Evolutionary conservation across 2,888 invertebrate species (phyloP).

Genomic region (Heteropelma amictum): DNA sequence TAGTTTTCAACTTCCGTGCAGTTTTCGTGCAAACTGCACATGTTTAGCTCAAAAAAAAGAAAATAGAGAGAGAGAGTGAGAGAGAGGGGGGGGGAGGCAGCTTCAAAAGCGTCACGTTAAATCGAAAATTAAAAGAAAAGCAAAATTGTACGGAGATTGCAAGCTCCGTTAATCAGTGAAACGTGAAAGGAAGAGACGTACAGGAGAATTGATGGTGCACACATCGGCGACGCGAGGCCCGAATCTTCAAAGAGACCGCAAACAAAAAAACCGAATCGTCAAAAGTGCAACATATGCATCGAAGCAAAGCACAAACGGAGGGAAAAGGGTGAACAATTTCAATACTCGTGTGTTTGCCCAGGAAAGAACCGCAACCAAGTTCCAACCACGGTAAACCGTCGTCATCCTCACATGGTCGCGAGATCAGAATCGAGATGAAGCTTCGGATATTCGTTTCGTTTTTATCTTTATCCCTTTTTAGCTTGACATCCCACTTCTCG

Average conservation of each 20-base stretch:
- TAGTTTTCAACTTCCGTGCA: slow-evolving; percentile 20
- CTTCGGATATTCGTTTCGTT: too few relatives aligned
- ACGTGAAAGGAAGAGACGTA: not conserved
- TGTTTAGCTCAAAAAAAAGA: not conserved
- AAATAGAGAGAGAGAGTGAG: not conserved
- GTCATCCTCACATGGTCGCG: slow-evolving; percentile 21
- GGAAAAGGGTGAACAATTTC: slow-evolving; percentile 26
- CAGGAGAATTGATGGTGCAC: too few relatives aligned
- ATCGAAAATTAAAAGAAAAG: not conserved
- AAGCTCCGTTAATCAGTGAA: not conserved
- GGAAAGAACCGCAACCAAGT: not conserved
- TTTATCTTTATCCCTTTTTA: too few relatives aligned
- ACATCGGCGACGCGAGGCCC: slow-evolving; percentile 8
- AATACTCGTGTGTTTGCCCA: slow-evolving; percentile 21
- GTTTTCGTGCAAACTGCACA: slow-evolving; percentile 39
- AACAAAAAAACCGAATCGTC: slow-evolving; percentile 40
- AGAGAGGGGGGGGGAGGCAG: not conserved
- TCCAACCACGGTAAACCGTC: slow-evolving; percentile 25
- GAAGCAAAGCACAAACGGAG: not conserved
- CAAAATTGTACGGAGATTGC: not conserved
- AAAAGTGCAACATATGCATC: slow-evolving; percentile 17
- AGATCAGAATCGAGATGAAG: too few relatives aligned
- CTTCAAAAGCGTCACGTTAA: too few relatives aligned
- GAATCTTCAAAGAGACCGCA: slow-evolving; percentile 44
- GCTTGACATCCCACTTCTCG: too few relatives aligned